Base-by-base conservation (phyloP, 1,140 invertebrate species). In the Drosophila pruinosa region DNA sequence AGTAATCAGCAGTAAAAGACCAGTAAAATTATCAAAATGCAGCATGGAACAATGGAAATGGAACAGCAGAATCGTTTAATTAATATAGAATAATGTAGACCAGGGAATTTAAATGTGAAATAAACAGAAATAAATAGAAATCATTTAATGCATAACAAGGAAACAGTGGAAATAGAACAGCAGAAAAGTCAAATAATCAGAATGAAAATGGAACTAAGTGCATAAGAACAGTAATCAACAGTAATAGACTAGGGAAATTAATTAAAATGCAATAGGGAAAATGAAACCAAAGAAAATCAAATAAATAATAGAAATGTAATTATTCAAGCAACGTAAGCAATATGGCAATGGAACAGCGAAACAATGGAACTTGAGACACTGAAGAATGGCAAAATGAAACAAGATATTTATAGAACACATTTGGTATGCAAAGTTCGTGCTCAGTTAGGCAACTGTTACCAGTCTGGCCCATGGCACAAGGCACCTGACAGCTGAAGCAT, bases 351-450 rank as follows among this genome's bases (percentile, higher is more conserved):
- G n/a, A 38, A 38, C 34, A 38, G 4, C 7, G 38, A 10, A 43
- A n/a, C 41, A 43, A 21, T 43, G 8, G 10, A 43, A 43, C 12
- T n/a, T 14, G 21, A 5, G n/a, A 21, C 21, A 6, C 21, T 22
- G 10, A 7, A 22, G 17, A 21, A 12, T 45, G 12, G 21, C 0
- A n/a, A 22, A 47, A 26, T 47, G 21, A 47, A 47, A 47, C 21
- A 24, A 47, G 43, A 47, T 47, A 47, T 47, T 47, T 26, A 47
- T 47, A 47, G 36, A 41, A 56, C 24, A 6, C 7, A 15, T 39
- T 54, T 15, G 2, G 24, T 47, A 47, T 47, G 43, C 43, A 47
- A 26, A 41, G 7, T 41, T 41, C 19, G 39, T 41, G 17, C 7
- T 6, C 43, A 14, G 12, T 10, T 24, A 22, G 6, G 22, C 43